These are phyloP conservation scores for Palythoa heliodiscus DNA, from an alignment of 92 coral and sea anemone species.

Conservation along the genomic window DNA sequence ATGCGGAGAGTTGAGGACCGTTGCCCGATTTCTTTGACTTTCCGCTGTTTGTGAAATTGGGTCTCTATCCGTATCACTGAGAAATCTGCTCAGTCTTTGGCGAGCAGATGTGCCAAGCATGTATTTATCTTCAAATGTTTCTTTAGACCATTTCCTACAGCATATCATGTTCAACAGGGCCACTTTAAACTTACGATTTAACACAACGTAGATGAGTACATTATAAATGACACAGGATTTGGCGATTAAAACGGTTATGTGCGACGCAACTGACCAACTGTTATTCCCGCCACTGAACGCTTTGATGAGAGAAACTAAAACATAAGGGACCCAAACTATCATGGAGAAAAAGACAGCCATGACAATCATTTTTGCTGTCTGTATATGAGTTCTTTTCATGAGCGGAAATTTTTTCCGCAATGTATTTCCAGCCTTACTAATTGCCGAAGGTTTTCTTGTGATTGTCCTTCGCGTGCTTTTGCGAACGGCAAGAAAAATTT, in stretches of 20 bases:
- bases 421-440: conserved; percentile 50
- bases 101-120: conserved; percentile 19
- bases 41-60: conserved; percentile 57
- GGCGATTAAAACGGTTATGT: conserved; percentile 83
- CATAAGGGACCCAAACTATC: conserved; percentile 93
- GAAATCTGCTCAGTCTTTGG: conserved; percentile 61
- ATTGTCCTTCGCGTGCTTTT: conserved; percentile 81
- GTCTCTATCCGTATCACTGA: conserved; percentile 74
- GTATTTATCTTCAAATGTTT: background rate
- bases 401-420: conserved; percentile 57
- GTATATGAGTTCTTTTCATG: conserved; percentile 81
- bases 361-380: conserved; percentile 90
- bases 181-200: conserved; percentile 90
- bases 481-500: conserved; percentile 78
- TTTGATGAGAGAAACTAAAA: conserved; percentile 67
- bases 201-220: conserved; percentile 87
- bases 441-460: conserved; percentile 39
- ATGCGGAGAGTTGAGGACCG: conserved; percentile 50
- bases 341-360: conserved; percentile 91
- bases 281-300: conserved; percentile 69
- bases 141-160: conserved; percentile 59
- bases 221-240: conserved; percentile 98
- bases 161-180: conserved; percentile 74
- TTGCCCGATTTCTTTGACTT: conserved; percentile 59
- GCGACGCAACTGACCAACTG: conserved; percentile 70